These are phyloP conservation scores for Eulemur rufifrons DNA, from an alignment of 2,113 vertebrate genomes.

Conservation along the genomic window DNA sequence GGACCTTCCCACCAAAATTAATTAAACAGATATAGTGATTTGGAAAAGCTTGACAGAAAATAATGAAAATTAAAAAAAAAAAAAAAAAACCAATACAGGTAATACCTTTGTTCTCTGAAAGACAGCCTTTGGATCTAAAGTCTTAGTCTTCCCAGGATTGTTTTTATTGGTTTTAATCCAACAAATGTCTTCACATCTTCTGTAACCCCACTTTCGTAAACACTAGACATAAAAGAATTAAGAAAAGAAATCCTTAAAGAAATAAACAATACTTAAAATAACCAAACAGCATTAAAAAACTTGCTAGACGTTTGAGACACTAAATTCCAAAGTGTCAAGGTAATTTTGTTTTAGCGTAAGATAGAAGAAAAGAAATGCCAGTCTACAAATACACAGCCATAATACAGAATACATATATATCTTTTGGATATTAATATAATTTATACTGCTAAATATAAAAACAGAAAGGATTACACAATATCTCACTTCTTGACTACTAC, in stretches of 20 bases:
- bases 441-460: neutral
- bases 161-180: conserved; percentile 99
- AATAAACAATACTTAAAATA: conserved; percentile 9
- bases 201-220: conserved; percentile 98
- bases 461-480: neutral
- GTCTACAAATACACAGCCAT: neutral
- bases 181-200: conserved; percentile 98
- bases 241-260: neutral
- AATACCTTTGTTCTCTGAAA: conserved; percentile 98
- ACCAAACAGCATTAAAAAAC: neutral
- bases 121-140: conserved; percentile 97
- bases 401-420: neutral
- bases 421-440: neutral
- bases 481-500: neutral
- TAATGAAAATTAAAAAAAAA: neutral
- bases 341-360: neutral
- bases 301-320: neutral
- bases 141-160: conserved; percentile 98
- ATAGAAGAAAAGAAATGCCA: neutral
- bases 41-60: neutral
- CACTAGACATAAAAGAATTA: conserved; percentile 79
- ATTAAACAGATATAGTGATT: neutral
- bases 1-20: neutral
- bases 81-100: neutral
- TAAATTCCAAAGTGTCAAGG: neutral